phyloP scores from a whole-genome alignment of 2,888 invertebrate genomes.

The Agrotis ipsilon region DNA sequence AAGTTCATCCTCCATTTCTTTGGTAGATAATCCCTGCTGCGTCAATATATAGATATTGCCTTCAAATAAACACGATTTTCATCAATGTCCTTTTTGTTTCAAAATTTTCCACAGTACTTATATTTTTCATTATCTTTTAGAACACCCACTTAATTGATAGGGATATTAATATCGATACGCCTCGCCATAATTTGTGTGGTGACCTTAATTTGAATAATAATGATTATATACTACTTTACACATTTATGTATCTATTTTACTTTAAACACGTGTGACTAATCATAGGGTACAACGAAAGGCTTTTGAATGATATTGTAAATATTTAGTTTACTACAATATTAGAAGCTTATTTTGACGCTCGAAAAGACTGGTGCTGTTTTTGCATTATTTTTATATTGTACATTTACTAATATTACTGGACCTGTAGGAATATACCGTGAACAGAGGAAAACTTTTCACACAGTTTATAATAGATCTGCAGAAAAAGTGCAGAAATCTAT shows the following conservation, averaged over 20 bases:
- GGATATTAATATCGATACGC: not conserved
- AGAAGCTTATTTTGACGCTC: not conserved
- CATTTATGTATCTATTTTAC: not conserved
- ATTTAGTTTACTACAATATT: not conserved
- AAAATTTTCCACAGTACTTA: not conserved
- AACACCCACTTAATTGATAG: slow-evolving; percentile 11
- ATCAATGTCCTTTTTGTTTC: not conserved
- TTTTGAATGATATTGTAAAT: slow-evolving; percentile 4
- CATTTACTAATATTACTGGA: too few species aligned
- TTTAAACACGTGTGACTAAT: slow-evolving; percentile 1
- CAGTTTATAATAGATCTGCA: too few species aligned
- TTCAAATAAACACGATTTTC: not conserved
- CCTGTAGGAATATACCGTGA: too few species aligned
- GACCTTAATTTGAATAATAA: slow-evolving; percentile 18
- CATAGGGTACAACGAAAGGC: not conserved
- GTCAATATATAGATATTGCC: not conserved
- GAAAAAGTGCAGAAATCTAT: too few species aligned
- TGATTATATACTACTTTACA: not conserved
- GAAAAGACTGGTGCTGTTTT: not conserved
- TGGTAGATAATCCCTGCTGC: too few species aligned
- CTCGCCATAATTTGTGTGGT: slow-evolving; percentile 1
- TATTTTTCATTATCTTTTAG: not conserved
- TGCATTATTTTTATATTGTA: not conserved
- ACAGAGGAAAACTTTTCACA: too few species aligned
- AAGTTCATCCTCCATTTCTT: not conserved